Evolutionary conservation across 92 coral and sea anemone genomes (phyloP).

Genomic region (Muricea muricata): DNA sequence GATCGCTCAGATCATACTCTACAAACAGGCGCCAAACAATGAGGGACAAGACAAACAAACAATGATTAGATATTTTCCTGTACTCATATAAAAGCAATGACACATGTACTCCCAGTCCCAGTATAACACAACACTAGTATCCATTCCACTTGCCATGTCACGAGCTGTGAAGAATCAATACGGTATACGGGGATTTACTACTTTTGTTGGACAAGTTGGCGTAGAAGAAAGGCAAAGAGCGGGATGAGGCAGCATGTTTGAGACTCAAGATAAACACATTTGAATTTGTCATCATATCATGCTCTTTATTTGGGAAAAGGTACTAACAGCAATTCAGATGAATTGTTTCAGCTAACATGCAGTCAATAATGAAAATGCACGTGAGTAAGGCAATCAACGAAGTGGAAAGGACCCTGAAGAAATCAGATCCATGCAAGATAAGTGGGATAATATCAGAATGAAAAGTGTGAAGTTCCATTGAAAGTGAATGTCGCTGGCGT

Average conservation of each 20-base stretch:
- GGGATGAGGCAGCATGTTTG: neutral
- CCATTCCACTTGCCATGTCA: no score
- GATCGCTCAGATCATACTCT: no score
- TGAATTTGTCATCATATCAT: conserved; percentile 8
- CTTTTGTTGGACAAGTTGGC: neutral
- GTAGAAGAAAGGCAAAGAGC: neutral
- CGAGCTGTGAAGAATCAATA: conserved; percentile 3
- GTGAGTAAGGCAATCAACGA: neutral
- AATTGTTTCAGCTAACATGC: neutral
- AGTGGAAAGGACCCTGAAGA: neutral
- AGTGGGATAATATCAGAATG: neutral
- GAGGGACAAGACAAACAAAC: no score
- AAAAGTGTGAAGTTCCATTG: neutral
- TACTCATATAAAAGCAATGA: no score
- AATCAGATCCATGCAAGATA: neutral
- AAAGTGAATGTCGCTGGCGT: neutral
- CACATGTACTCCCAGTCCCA: no score
- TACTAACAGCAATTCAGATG: conserved; percentile 14
- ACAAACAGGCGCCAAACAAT: no score
- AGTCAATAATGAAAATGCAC: conserved; percentile 10
- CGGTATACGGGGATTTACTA: neutral
- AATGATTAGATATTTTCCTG: no score
- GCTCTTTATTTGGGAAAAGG: neutral
- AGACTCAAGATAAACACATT: neutral
- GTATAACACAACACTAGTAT: no score